A percentile compares a stretch with the other conserved stretches of the same genome.
These are phyloP conservation scores for Psilopogon haemacephalus DNA, from an alignment of 2,113 vertebrate genomes.

Conservation along the genomic window DNA sequence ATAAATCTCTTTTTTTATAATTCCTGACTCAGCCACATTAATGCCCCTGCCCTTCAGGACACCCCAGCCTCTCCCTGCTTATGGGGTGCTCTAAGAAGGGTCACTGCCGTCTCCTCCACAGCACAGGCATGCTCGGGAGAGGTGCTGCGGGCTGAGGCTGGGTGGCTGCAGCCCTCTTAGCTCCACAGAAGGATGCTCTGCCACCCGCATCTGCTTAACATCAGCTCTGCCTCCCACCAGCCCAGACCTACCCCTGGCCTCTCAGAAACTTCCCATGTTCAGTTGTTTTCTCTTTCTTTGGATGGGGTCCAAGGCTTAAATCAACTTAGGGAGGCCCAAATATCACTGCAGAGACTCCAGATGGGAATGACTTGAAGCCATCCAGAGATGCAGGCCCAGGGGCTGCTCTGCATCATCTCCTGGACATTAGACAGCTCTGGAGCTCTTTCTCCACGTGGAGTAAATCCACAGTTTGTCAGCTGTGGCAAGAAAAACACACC, in stretches of 20 bases:
- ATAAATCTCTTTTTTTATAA: too few species aligned
- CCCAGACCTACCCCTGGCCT: not conserved
- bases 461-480: not conserved
- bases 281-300: not conserved
- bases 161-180: not conserved
- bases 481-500: not conserved
- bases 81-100: not conserved
- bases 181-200: not conserved
- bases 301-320: slow-evolving; percentile 13
- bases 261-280: not conserved
- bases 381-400: not conserved
- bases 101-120: not conserved
- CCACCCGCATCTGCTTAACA: not conserved
- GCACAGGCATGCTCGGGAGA: not conserved
- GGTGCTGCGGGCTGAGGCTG: not conserved
- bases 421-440: not conserved
- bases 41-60: too few species aligned
- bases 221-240: not conserved
- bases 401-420: not conserved
- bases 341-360: not conserved
- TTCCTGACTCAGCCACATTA: too few species aligned
- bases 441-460: not conserved
- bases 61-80: not conserved
- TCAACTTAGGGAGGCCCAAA: not conserved
- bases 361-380: not conserved